phyloP scores from a whole-genome alignment of 1,140 invertebrate species.

The Drosophila arawakana region DNA sequence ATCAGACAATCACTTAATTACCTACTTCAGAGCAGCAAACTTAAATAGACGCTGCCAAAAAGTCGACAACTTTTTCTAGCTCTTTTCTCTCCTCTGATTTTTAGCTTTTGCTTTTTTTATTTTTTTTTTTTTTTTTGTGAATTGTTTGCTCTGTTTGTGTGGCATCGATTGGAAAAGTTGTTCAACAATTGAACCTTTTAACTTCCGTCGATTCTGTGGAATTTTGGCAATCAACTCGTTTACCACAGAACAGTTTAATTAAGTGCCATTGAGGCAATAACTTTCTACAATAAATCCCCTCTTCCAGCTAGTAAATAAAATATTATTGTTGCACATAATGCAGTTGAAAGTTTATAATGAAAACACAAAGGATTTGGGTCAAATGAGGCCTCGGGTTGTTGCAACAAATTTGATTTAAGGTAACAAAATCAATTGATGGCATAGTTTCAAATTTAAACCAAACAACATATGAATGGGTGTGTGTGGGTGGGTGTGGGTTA shows the following conservation, averaged over 20 bases:
- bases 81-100: slow-evolving; percentile 33
- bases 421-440: slow-evolving; percentile 59
- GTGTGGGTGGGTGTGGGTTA: slow-evolving; percentile 27
- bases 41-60: slow-evolving; percentile 36
- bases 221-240: slow-evolving; percentile 23
- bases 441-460: slow-evolving; percentile 48
- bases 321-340: slow-evolving; percentile 70
- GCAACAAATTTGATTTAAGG: slow-evolving; percentile 40
- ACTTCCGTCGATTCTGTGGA: slow-evolving; percentile 36
- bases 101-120: background rate
- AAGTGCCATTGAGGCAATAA: slow-evolving; percentile 44
- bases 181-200: slow-evolving; percentile 22
- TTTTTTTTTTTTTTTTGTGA: slow-evolving; percentile 34
- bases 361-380: slow-evolving; percentile 51
- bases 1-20: slow-evolving; percentile 81
- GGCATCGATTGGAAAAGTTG: slow-evolving; percentile 72
- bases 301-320: slow-evolving; percentile 45
- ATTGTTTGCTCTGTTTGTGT: slow-evolving; percentile 58
- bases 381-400: slow-evolving; percentile 45
- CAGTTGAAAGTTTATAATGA: slow-evolving; percentile 60
- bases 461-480: slow-evolving; percentile 7
- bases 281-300: slow-evolving; percentile 24
- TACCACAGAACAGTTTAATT: slow-evolving; percentile 62
- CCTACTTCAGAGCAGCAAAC: slow-evolving; percentile 60
- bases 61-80: slow-evolving; percentile 53